Conservation (phyloP, 2,888 invertebrate species). For the Brachynemurus nebulosus region DNA sequence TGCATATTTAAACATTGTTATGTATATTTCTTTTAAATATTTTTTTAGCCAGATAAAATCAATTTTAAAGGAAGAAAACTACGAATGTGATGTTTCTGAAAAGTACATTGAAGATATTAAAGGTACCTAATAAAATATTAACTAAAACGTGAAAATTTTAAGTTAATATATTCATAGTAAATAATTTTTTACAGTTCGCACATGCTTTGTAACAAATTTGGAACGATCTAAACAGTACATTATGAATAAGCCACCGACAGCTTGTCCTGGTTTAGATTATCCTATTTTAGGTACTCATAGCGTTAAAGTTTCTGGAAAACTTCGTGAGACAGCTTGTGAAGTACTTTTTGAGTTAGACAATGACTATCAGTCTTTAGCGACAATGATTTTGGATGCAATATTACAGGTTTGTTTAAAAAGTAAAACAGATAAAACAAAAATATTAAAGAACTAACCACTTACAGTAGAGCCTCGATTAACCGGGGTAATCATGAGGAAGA, state of each 20-base stretch:
- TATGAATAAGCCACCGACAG: slow-evolving; percentile 32
- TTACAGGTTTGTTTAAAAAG: slow-evolving; percentile 35
- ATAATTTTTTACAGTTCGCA: slow-evolving; percentile 46
- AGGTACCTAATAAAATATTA: slow-evolving; percentile 34
- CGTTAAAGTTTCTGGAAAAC: slow-evolving; percentile 47
- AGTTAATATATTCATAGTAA: not conserved
- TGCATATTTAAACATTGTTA: not conserved
- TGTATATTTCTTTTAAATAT: slow-evolving; percentile 11
- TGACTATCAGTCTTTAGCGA: slow-evolving; percentile 67
- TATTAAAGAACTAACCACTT: too few relatives aligned
- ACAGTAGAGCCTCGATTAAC: too few relatives aligned
- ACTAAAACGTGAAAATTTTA: not conserved
- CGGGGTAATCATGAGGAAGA: too few relatives aligned
- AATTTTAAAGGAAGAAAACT: slow-evolving; percentile 33
- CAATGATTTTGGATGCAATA: slow-evolving; percentile 73
- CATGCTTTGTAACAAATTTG: slow-evolving; percentile 74
- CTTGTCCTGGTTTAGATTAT: slow-evolving; percentile 51
- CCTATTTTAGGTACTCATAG: slow-evolving; percentile 47
- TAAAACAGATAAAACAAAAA: not conserved
- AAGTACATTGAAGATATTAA: slow-evolving; percentile 60
- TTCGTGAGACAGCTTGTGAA: slow-evolving; percentile 74
- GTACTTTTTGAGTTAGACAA: slow-evolving; percentile 72
- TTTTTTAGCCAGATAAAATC: slow-evolving; percentile 26
- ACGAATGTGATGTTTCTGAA: slow-evolving; percentile 37
- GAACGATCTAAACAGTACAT: slow-evolving; percentile 47